Base-by-base conservation (phyloP, 2,113 vertebrate species). In the Donacobius atricapilla region DNA sequence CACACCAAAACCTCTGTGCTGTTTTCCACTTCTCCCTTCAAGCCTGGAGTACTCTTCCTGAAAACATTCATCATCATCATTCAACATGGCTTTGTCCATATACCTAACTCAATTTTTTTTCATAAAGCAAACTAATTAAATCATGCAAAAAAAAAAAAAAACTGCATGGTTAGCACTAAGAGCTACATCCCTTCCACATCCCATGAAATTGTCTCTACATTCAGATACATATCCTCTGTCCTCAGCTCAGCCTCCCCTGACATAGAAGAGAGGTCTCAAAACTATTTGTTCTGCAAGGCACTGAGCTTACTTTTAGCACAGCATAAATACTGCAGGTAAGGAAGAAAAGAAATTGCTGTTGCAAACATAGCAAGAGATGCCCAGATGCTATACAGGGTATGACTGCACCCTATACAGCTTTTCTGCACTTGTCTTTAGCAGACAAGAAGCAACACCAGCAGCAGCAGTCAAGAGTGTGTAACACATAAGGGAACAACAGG, bases 61-160 rank as follows among this genome's bases (percentile, higher is more conserved):
- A 91, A 97, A 86, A 71, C 56, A 92, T 78, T 87, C 51, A 90
- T 75, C 92, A 94, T 56, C 35, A 50, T 76, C 79, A 94, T 50
- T 94, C 90, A 75, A 51, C 64, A 48, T 57, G n/a, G 42, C 37
- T 96, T 86, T 77, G 45, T 64, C 91, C 51, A 90, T 84, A 78
- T 19, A 40, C 22, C 23, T 56, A 70, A 73, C 33, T 40, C 40
- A 21, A 40, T 51, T 63, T 92, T 33, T 33, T 58, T 86, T 39
- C 31, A 39, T 60, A 77, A 80, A 89, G 47, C 16, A 87, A 94
- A 64, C 23, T 50, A 72, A 88, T 48, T 54, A 58, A 80, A 86
- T 39, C 14, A 65, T 17, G 18, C n/a, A n/a, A n/a, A n/a, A 11
- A 27, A 13, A 21, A 33, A 13, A 47, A 19, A 20, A 64, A 35